phyloP scores from a whole-genome alignment of 2,797 vertebrate species.

The Rhabdophis nuchalis region DNA sequence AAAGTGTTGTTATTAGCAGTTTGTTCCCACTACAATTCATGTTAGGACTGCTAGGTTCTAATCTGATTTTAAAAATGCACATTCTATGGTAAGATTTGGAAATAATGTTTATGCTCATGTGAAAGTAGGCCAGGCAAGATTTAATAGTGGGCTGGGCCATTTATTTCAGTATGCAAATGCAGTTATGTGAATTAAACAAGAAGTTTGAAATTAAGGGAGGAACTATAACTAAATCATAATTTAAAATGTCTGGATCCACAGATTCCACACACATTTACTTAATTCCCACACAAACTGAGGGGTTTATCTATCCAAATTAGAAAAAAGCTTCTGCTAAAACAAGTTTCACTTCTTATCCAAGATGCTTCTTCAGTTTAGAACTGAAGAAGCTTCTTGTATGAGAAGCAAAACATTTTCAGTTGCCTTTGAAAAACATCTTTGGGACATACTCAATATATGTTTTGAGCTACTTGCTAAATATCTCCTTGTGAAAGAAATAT shows the following conservation, averaged over 20 bases:
- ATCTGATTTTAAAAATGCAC: not conserved
- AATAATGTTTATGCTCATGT: not conserved
- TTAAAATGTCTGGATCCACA: conserved; percentile 58
- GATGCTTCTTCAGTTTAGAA: not conserved
- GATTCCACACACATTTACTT: conserved; percentile 55
- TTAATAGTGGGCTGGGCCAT: not conserved
- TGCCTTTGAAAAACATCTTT: not conserved
- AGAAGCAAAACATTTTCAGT: not conserved
- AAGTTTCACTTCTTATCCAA: conserved; percentile 2
- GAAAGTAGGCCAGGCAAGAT: not conserved
- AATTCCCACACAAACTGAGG: conserved; percentile 40
- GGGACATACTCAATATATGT: not conserved
- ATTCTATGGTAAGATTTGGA: not conserved
- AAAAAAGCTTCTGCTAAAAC: conserved; percentile 32
- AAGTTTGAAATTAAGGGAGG: conserved; percentile 46
- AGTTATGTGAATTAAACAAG: conserved; percentile 29
- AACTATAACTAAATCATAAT: conserved; percentile 51
- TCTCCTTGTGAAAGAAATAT: not conserved
- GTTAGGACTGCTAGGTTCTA: not conserved
- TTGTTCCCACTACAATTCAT: not conserved
- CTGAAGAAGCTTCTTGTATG: not conserved
- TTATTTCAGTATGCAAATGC: conserved; percentile 52
- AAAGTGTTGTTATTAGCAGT: not conserved
- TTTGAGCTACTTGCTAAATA: not conserved
- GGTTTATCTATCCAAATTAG: conserved; percentile 44